These are phyloP conservation scores for Erinaceus europaeus DNA, from an alignment of 2,113 vertebrate genomes.

Conservation along the genomic window DNA sequence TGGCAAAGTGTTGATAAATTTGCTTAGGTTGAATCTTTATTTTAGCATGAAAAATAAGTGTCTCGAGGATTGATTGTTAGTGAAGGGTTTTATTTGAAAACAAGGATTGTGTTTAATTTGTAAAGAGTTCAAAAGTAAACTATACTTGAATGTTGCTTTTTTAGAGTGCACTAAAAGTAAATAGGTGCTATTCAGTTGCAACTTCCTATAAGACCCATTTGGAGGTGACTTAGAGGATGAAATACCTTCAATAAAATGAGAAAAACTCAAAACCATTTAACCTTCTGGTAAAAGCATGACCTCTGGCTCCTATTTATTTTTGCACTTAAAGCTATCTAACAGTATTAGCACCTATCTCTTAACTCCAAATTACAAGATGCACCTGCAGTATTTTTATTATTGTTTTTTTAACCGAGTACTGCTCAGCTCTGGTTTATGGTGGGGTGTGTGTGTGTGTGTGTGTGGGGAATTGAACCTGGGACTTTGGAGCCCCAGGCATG, in stretches of 20 bases:
- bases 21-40: background rate
- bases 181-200: background rate
- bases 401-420: too few relatives aligned
- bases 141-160: background rate
- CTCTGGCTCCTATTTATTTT: background rate
- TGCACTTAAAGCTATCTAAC: background rate
- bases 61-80: background rate
- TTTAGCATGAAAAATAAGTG: slow-evolving; percentile 4
- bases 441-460: too few relatives aligned
- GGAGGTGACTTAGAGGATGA: background rate
- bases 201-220: background rate
- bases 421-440: too few relatives aligned
- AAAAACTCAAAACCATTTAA: background rate
- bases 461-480: too few relatives aligned
- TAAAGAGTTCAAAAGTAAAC: slow-evolving; percentile 5
- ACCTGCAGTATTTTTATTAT: background rate
- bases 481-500: too few relatives aligned
- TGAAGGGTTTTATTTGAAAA: slow-evolving; percentile 32
- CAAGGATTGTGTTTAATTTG: slow-evolving; percentile 3
- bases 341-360: background rate
- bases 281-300: background rate
- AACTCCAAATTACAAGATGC: background rate
- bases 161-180: background rate
- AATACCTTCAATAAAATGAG: background rate
- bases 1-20: background rate